These are phyloP conservation scores for Vandiemenella viatica DNA, from an alignment of 2,888 invertebrate species.

Conservation along the genomic window DNA sequence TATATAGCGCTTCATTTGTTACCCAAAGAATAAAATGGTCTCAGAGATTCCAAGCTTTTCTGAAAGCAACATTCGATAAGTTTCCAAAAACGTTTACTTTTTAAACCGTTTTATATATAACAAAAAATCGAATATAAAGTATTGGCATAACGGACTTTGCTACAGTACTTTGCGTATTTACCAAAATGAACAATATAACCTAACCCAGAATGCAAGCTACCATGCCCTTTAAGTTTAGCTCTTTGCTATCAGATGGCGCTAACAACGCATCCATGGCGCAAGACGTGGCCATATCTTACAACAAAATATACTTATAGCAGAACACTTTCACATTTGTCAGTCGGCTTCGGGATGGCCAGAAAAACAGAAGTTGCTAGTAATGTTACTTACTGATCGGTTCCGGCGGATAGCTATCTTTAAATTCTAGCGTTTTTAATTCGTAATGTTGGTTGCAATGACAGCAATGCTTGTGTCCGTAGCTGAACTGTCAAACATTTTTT, in stretches of 20 bases:
- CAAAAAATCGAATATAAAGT: no score
- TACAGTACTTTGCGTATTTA: no score
- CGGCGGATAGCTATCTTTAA: neutral
- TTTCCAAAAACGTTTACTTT: no score
- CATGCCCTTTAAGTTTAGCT: neutral
- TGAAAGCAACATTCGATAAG: no score
- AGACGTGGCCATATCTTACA: neutral
- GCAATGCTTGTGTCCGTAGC: constrained; percentile 50
- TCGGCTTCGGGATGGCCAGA: constrained; percentile 17
- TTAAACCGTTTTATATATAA: no score
- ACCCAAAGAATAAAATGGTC: no score
- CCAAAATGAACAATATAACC: no score
- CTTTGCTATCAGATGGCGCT: constrained; percentile 3
- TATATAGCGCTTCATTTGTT: no score
- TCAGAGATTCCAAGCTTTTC: no score
- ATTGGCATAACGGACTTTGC: no score
- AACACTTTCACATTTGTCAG: constrained; percentile 16
- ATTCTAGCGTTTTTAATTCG: constrained; percentile 2
- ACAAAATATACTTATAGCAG: neutral
- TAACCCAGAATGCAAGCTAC: no score
- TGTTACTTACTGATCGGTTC: neutral
- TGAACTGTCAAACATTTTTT: constrained; percentile 60
- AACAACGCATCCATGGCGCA: neutral
- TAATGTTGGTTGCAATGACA: constrained; percentile 31
- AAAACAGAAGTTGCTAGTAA: constrained; percentile 3